Base-by-base conservation (phyloP, 1,140 invertebrate genomes). In the Lepidostoma basale region DNA sequence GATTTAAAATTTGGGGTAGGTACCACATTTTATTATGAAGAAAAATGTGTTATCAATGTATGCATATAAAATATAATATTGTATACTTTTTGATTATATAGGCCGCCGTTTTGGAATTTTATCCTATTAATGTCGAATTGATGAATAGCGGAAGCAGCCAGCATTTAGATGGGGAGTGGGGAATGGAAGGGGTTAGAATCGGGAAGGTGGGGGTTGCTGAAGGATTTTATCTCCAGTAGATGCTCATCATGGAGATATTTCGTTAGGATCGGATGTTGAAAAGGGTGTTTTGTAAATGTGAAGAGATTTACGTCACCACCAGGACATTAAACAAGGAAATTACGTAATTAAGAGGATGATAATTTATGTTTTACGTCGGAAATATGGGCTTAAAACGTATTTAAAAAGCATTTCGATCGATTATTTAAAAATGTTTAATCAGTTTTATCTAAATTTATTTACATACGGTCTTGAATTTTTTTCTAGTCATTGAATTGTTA, bases 41-140 rank as follows among this genome's bases (percentile, higher is more conserved):
- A n/a, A n/a, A n/a, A n/a, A n/a, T n/a, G n/a, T n/a, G n/a, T n/a
- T n/a, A n/a, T n/a, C n/a, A n/a, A n/a, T n/a, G n/a, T n/a, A n/a
- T n/a, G n/a, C n/a, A n/a, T n/a, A n/a, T n/a, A n/a, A n/a, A n/a
- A n/a, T n/a, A n/a, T n/a, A n/a, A n/a, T n/a, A n/a, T n/a, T n/a
- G n/a, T n/a, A n/a, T n/a, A n/a, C n/a, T n/a, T n/a, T n/a, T n/a
- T n/a, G n/a, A n/a, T n/a, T n/a, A n/a, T n/a, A n/a, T n/a, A n/a
- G n/a, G n/a, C n/a, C n/a, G 45, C 45, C 22, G 10, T 25, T 18
- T 49, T 33, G 67, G 62, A 72, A 72, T 72, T 72, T 72, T 69
- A 72, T 69, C 70, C 70, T 72, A 72, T 72, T 72, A 72, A 72
- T 72, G 70, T 72, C 67, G 70, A 72, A 66, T 69, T 72, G 70